These are phyloP conservation scores for Phrynocephalus guinanensis DNA, from an alignment of 2,797 vertebrate species.

Conservation along the genomic window DNA sequence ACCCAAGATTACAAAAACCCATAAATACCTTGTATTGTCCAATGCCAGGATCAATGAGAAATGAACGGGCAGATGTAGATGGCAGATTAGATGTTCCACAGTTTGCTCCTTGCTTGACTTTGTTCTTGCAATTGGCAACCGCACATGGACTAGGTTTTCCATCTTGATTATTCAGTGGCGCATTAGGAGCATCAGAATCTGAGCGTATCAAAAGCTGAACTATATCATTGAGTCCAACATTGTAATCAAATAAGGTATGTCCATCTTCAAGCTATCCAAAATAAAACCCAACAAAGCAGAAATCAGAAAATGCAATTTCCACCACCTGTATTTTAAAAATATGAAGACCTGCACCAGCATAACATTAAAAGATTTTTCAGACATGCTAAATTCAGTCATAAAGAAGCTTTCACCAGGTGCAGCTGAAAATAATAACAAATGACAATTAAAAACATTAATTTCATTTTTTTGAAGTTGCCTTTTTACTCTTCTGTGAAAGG, in stretches of 20 bases:
- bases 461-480: neutral
- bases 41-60: slow-evolving; percentile 90
- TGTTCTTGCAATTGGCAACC: slow-evolving; percentile 83
- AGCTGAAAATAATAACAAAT: neutral
- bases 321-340: slow-evolving; percentile 2
- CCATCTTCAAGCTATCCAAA: slow-evolving; percentile 94
- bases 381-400: neutral
- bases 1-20: neutral
- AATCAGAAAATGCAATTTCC: slow-evolving; percentile 19
- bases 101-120: slow-evolving; percentile 81
- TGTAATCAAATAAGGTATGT: slow-evolving; percentile 98
- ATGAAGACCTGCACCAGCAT: neutral
- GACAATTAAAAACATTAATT: neutral
- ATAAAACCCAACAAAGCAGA: slow-evolving; percentile 47
- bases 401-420: neutral
- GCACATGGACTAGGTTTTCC: slow-evolving; percentile 77
- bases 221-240: slow-evolving; percentile 98
- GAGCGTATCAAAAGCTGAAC: slow-evolving; percentile 97
- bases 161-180: slow-evolving; percentile 82
- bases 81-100: slow-evolving; percentile 82
- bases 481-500: neutral
- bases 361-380: neutral
- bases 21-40: slow-evolving; percentile 92
- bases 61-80: slow-evolving; percentile 86
- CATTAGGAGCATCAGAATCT: slow-evolving; percentile 86